phyloP scores from a whole-genome alignment of 2,888 invertebrate genomes.

The Lasius platythorax region DNA sequence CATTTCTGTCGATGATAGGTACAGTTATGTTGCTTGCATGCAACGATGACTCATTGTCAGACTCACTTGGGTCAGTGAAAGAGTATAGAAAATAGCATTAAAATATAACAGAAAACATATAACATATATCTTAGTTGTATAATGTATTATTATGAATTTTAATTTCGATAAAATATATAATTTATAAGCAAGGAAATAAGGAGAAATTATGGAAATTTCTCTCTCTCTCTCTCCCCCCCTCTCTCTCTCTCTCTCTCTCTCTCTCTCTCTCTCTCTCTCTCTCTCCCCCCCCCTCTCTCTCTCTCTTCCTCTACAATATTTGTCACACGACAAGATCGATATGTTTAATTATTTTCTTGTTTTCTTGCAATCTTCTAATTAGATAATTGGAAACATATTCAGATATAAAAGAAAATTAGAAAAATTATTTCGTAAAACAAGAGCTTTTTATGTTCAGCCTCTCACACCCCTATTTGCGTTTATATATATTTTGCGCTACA shows the following conservation, averaged over 20 bases:
- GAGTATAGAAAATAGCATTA: not conserved
- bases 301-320: not conserved
- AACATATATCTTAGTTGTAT: not conserved
- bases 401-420: not conserved
- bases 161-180: not conserved
- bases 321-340: not conserved
- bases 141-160: not conserved
- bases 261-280: too few relatives aligned
- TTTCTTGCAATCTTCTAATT: slow-evolving; percentile 13
- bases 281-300: too few relatives aligned
- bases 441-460: not conserved
- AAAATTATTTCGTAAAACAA: not conserved
- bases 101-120: not conserved
- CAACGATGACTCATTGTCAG: not conserved
- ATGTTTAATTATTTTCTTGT: not conserved
- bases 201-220: not conserved
- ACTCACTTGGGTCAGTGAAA: not conserved
- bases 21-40: slow-evolving; percentile 16
- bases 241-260: too few relatives aligned
- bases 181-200: not conserved
- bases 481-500: not conserved
- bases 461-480: not conserved
- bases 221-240: too few relatives aligned
- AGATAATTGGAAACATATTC: not conserved
- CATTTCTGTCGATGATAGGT: slow-evolving; percentile 6